Evolutionary conservation across 2,113 vertebrate species (phyloP).

Genomic region (Petromus typicus): DNA sequence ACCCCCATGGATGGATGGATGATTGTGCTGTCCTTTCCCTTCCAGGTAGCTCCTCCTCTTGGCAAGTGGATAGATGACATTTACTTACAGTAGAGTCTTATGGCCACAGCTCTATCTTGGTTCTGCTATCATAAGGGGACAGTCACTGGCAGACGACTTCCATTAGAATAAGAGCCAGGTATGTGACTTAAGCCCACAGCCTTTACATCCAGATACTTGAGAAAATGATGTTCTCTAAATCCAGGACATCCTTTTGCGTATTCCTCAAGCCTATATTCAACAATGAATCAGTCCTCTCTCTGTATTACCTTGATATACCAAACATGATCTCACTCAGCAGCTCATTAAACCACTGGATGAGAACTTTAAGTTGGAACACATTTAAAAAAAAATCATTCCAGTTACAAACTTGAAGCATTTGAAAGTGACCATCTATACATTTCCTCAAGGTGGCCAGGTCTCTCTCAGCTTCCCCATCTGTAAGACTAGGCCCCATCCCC

Average conservation of each 20-base stretch:
- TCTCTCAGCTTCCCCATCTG: not conserved
- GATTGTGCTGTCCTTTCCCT: not conserved
- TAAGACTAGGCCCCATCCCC: not conserved
- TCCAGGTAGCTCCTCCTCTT: not conserved
- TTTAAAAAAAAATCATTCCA: not conserved
- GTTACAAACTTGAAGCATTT: not conserved
- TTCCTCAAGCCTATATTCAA: not conserved
- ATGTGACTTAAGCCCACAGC: not conserved
- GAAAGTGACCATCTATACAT: not conserved
- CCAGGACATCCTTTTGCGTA: not conserved
- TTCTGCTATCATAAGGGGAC: not conserved
- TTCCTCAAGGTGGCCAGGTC: not conserved
- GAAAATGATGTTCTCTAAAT: not conserved
- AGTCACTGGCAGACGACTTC: not conserved
- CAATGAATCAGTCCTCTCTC: not conserved
- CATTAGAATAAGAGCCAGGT: not conserved
- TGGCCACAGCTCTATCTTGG: not conserved
- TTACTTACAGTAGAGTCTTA: not conserved
- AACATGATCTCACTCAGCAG: not conserved
- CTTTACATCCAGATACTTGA: not conserved
- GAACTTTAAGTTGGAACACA: not conserved
- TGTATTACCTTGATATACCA: not conserved
- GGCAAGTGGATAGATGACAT: not conserved
- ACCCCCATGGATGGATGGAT: not conserved
- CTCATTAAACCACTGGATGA: not conserved